Percentiles rank a stretch among this genome's conserved stretches.
These are phyloP conservation scores for Agrotis puta DNA, from an alignment of 2,888 invertebrate species.

Conservation along the genomic window DNA sequence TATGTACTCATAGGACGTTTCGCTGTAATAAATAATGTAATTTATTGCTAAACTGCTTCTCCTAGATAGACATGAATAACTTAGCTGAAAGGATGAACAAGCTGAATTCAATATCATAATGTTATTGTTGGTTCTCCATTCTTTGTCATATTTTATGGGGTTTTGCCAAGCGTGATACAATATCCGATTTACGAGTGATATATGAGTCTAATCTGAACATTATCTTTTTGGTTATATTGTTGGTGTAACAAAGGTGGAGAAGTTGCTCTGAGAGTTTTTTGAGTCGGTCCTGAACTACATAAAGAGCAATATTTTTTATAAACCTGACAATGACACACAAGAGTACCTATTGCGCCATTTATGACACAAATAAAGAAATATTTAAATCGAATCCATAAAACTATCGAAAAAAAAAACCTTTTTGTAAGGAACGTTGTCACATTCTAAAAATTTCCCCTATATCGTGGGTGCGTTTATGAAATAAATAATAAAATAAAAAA, in stretches of 20 bases:
- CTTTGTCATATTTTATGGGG: constrained; percentile 56
- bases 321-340: too few species aligned
- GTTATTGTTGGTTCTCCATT: constrained; percentile 57
- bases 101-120: constrained; percentile 58
- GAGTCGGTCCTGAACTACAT: too few species aligned
- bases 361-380: too few species aligned
- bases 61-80: constrained; percentile 53
- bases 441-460: too few species aligned
- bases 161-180: constrained; percentile 54
- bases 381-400: too few species aligned
- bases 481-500: too few species aligned
- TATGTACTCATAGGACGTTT: background rate
- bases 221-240: constrained; percentile 46
- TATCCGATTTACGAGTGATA: constrained; percentile 53
- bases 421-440: too few species aligned
- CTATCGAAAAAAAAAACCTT: too few species aligned
- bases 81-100: constrained; percentile 50
- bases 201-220: constrained; percentile 51
- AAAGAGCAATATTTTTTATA: too few species aligned
- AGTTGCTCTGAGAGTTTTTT: constrained; percentile 7
- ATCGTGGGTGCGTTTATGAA: too few species aligned
- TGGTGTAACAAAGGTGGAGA: constrained; percentile 33
- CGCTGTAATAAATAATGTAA: constrained; percentile 51
- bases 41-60: constrained; percentile 53
- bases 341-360: too few species aligned